Evolutionary conservation across 1,140 invertebrate species (phyloP).

Genomic region (Drosophila azteca): DNA sequence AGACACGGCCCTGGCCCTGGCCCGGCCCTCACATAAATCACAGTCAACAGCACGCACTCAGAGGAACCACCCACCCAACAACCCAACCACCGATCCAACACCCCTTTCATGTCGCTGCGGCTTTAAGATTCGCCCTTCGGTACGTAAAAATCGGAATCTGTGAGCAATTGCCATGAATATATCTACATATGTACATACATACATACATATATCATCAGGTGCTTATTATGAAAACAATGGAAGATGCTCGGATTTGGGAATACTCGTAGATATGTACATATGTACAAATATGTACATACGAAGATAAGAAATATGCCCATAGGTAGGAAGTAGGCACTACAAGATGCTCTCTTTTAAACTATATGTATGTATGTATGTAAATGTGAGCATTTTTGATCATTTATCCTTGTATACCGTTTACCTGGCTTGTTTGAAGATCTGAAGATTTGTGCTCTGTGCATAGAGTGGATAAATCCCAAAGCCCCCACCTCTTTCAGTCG

Average conservation of each 20-base stretch:
- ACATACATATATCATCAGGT: conserved; percentile 46
- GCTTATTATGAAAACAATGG: conserved; percentile 26
- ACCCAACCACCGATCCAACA: conserved; percentile 34
- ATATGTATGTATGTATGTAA: no score
- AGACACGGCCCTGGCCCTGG: conserved; percentile 11
- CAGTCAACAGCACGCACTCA: conserved; percentile 53
- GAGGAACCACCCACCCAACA: conserved; percentile 12
- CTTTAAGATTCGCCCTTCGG: conserved; percentile 35
- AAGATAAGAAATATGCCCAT: background rate
- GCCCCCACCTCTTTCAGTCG: background rate
- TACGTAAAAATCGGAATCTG: conserved; percentile 38
- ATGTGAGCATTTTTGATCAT: no score
- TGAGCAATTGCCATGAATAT: conserved; percentile 37
- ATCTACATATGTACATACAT: conserved; percentile 8
- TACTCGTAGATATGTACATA: background rate
- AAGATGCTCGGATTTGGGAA: conserved; percentile 1
- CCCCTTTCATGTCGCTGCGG: conserved; percentile 61
- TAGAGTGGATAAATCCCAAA: no score
- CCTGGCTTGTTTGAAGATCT: no score
- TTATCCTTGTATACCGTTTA: no score
- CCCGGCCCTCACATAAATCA: conserved; percentile 67
- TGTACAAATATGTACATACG: no score
- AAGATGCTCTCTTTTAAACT: no score
- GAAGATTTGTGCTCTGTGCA: no score
- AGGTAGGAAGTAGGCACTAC: background rate